Evolutionary conservation across 2,113 vertebrate genomes (phyloP), one percentile per base, ranked within the genome.

Genomic region (Hucho hucho): DNA sequence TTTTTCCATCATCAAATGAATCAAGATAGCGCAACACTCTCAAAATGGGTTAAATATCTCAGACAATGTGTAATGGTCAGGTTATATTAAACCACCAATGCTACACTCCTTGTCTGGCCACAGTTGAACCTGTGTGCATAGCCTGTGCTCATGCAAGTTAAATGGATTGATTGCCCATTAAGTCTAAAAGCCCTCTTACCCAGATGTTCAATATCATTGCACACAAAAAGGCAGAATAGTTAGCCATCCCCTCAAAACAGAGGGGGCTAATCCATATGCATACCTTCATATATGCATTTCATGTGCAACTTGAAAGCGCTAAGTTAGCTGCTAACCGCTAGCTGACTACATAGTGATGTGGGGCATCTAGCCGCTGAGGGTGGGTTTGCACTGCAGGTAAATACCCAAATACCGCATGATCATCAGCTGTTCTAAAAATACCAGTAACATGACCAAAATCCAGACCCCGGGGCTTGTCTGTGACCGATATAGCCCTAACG

Each of bases 381-480:
- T 46, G 24, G 65, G 72, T 59, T 75, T 81, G 70, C 73, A 59
- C 75, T 77, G 73, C 63, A 74, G 82, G 83, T 81, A 85, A 88
- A 87, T 87, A 86, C 46, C 65, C 80, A 85, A 88, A 87, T 87
- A 86, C 46, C 65, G 73, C 9, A 81, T 69, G 81, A 80, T 87
- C 85, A 85, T 83, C 84, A 89, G 77, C 86, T 75, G 81, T 84
- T 86, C 87, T 94, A 93, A 92, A 93, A 92, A 93, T 93, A 94
- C 74, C 83, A 18, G 0, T 77, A 82, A 84, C 82, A 81, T 88
- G 84, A 80, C 82, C 90, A 90, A 92, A 89, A 86, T 89, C 87
- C 80, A 86, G 87, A 89, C 90, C 92, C 89, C 69, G 5, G 81
- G 83, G 88, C 86, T 88, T 75, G 87, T 89, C 89, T 86, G 85